Conservation (phyloP, 2,797 vertebrate genomes). For the Natrix natrix region DNA sequence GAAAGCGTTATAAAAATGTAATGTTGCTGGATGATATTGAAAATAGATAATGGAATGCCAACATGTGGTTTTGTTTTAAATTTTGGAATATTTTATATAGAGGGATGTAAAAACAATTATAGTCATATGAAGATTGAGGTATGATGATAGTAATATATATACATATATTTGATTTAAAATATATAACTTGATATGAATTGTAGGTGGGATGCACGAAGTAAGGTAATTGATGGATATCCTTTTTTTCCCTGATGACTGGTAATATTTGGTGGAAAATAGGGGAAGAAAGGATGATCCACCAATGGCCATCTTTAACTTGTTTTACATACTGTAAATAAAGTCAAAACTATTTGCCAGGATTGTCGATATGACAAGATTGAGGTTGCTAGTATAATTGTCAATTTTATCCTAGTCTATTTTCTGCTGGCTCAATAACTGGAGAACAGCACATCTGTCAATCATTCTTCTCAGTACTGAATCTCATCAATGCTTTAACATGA, state of each 20-base stretch:
- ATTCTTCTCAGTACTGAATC: not conserved
- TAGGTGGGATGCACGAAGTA: no score
- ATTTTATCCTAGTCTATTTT: not conserved
- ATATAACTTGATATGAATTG: no score
- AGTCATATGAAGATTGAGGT: no score
- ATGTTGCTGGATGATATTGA: no score
- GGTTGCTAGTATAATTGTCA: not conserved
- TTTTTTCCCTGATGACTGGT: not conserved
- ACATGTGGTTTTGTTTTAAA: no score
- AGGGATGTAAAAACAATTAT: no score
- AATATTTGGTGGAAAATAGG: not conserved
- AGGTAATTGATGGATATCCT: not conserved
- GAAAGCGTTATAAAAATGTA: no score
- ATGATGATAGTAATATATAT: no score
- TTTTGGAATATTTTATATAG: no score
- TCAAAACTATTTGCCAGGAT: not conserved
- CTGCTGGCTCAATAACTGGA: not conserved
- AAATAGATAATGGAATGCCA: no score
- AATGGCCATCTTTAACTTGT: not conserved
- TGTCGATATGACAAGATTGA: not conserved
- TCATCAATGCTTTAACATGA: not conserved
- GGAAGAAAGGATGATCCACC: not conserved
- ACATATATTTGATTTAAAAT: no score
- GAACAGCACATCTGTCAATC: not conserved
- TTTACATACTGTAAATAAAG: not conserved